These are phyloP conservation scores for Terebella lapidaria DNA, from an alignment of 2,888 invertebrate genomes.

Conservation along the genomic window DNA sequence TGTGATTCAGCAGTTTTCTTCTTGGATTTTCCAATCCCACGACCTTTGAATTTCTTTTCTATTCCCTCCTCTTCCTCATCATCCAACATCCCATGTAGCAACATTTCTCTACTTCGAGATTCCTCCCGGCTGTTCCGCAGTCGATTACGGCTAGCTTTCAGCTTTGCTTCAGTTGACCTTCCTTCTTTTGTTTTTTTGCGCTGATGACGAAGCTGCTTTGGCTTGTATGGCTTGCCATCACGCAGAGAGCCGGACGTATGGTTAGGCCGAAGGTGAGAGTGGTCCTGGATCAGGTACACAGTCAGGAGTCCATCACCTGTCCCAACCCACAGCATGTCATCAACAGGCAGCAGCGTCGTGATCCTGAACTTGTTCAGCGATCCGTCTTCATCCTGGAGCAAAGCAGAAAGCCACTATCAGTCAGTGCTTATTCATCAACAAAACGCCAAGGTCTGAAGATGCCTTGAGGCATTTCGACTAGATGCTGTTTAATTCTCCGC, in stretches of 20 bases:
- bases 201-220: neutral
- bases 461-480: no score
- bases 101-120: neutral
- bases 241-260: neutral
- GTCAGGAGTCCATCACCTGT: constrained; percentile 53
- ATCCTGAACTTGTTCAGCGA: constrained; percentile 49
- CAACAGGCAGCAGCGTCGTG: constrained; percentile 51
- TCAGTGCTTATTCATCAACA: no score
- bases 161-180: no score
- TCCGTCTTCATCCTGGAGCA: constrained; percentile 46
- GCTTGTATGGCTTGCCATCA: neutral
- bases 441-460: no score
- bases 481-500: no score
- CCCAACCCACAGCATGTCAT: constrained; percentile 55
- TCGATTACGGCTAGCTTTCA: neutral
- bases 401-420: neutral
- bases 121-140: neutral
- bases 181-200: neutral
- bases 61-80: neutral
- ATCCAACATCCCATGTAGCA: neutral
- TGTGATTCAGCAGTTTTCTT: no score
- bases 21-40: no score
- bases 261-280: neutral
- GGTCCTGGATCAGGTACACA: constrained; percentile 18
- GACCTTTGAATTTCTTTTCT: no score